A percentile compares a stretch with the other conserved stretches of the same genome.
phyloP scores from a whole-genome alignment of 1,140 invertebrate species.

The Drosophila melanica region DNA sequence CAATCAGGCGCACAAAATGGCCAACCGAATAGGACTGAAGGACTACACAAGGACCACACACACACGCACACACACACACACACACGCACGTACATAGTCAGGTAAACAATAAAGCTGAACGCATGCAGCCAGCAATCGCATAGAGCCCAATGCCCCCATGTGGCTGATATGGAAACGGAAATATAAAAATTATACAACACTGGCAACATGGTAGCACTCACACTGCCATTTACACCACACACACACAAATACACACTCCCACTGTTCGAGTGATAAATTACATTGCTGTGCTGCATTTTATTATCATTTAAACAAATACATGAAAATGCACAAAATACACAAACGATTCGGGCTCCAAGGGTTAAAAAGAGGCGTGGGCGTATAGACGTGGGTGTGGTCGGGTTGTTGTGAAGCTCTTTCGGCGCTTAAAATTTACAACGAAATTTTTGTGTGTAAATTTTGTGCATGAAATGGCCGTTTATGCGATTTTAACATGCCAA shows the following conservation, averaged over 20 bases:
- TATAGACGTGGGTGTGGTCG: neutral
- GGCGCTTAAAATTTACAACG: slow-evolving; percentile 45
- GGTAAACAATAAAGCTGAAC: slow-evolving; percentile 40
- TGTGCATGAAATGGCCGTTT: slow-evolving; percentile 46
- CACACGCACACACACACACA: slow-evolving; percentile 17
- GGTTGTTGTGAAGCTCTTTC: neutral
- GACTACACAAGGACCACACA: slow-evolving; percentile 21
- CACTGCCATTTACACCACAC: slow-evolving; percentile 1
- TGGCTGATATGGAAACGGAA: slow-evolving; percentile 46
- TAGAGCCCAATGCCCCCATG: slow-evolving; percentile 27
- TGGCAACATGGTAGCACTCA: slow-evolving; percentile 4
- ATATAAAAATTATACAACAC: slow-evolving; percentile 51
- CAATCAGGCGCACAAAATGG: slow-evolving; percentile 39
- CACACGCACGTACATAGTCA: slow-evolving; percentile 4
- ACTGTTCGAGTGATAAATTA: slow-evolving; percentile 62
- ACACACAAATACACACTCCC: slow-evolving; percentile 5
- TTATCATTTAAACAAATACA: slow-evolving; percentile 70
- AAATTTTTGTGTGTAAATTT: slow-evolving; percentile 64
- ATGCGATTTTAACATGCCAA: slow-evolving; percentile 61
- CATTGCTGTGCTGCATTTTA: slow-evolving; percentile 64
- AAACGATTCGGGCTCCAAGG: neutral
- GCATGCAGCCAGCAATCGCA: slow-evolving; percentile 17
- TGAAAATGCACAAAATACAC: slow-evolving; percentile 21
- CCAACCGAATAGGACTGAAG: slow-evolving; percentile 20
- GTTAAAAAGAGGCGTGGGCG: neutral